Evolutionary conservation across 2,113 vertebrate species (phyloP), one percentile per base, ranked within the genome.

Genomic region (Onychorhynchus coronatus): DNA sequence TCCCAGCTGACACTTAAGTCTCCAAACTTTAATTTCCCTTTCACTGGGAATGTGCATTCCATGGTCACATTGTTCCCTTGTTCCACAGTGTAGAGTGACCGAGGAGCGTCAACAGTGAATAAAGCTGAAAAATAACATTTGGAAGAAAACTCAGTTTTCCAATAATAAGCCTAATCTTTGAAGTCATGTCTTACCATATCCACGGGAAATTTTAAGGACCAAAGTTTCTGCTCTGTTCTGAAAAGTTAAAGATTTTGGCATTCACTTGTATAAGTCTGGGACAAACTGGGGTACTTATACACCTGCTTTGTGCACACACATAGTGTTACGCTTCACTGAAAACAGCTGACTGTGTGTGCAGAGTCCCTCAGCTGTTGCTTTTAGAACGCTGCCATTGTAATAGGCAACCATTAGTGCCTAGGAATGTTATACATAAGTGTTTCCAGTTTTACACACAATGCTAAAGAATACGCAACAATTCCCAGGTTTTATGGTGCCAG

Each of bases 1-100:
- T 98, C 97, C 99, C 99, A 99, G 88, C 95, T 98, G 76, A 99
- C 97, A 19, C 91, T 95, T 93, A 99, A 89, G 28, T 97, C 75
- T 18, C 27, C 13, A 39, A 98, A 35, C 24, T 97, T 62, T 22
- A 95, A 35, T 31, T 66, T 52, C 24, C 94, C n/a, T 6, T 97
- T 82, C 27, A 98, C 96, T 39, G 97, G 96, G 97, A 99, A 99
- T 20, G 25, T 97, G 94, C 99, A 99, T 92, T 98, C 98, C 96
- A 99, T 97, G 20, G 97, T 98, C 37, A 99, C 97, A 3, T 98
- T 98, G 68, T 65, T 96, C 31, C 98, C 98, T 11, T 97, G 97
- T 65, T 98, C 97, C 17, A 97, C 98, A 7, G 12, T 56, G 25
- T 98, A 98, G 4, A 33, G 35, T 15, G 90, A 78, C 65, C 80